phyloP scores from a whole-genome alignment of 2,797 vertebrate genomes.

The Anableps anableps region DNA sequence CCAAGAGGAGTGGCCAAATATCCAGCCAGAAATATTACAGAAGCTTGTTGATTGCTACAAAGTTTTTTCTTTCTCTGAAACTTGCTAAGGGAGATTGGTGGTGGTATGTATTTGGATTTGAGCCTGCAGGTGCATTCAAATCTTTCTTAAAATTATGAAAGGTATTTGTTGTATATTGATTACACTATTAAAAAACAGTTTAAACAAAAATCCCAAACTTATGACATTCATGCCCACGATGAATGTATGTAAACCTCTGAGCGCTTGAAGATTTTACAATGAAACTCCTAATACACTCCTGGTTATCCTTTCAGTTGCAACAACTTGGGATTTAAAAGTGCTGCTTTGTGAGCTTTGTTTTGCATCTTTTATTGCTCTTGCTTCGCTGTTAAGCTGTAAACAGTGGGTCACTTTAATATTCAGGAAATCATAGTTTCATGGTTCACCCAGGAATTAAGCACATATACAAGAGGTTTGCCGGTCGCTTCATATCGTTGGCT shows the following conservation, averaged over 20 bases:
- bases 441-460: slow-evolving; percentile 34
- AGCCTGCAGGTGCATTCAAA: background rate
- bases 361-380: slow-evolving; percentile 12
- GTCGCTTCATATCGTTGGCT: slow-evolving; percentile 18
- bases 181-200: background rate
- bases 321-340: slow-evolving; percentile 6
- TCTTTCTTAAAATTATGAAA: background rate
- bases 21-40: too few species aligned
- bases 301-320: slow-evolving; percentile 13
- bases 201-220: background rate
- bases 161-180: background rate
- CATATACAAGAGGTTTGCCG: slow-evolving; percentile 15
- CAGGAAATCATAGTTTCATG: slow-evolving; percentile 26
- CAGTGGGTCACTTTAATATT: slow-evolving; percentile 45
- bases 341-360: slow-evolving; percentile 10
- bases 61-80: background rate
- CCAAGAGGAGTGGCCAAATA: too few species aligned
- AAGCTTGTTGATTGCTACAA: too few species aligned
- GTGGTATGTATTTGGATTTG: background rate
- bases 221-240: background rate
- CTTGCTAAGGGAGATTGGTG: background rate
- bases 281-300: slow-evolving; percentile 38
- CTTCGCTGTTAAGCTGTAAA: slow-evolving; percentile 22
- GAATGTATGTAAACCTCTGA: background rate
- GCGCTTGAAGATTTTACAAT: background rate